These are phyloP conservation scores for Acronicta aceris DNA, from an alignment of 2,888 invertebrate species.

Conservation along the genomic window DNA sequence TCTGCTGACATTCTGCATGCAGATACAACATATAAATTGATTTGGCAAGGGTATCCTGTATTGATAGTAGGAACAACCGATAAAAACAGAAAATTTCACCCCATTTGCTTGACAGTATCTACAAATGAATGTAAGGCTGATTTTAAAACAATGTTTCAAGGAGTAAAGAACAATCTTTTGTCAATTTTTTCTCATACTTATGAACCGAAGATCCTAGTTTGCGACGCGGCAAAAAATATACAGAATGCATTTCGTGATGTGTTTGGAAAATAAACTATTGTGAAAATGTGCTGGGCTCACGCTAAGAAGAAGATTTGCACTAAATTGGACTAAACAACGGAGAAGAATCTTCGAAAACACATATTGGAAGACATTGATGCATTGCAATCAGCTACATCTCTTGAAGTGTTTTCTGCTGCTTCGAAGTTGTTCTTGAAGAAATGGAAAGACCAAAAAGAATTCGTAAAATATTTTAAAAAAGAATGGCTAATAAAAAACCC, in stretches of 20 bases:
- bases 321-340: conserved; percentile 14
- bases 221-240: conserved; percentile 1
- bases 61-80: conserved; percentile 27
- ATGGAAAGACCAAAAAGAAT: conserved; percentile 19
- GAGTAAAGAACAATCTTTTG: conserved; percentile 18
- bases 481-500: conserved; percentile 22
- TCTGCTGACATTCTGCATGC: conserved; percentile 13
- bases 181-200: background rate
- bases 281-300: conserved; percentile 18
- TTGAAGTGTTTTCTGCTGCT: conserved; percentile 9
- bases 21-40: conserved; percentile 22
- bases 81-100: conserved; percentile 30
- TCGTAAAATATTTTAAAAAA: conserved; percentile 19
- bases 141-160: conserved; percentile 25
- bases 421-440: too few relatives aligned
- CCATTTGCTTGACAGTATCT: conserved; percentile 30
- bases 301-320: conserved; percentile 12
- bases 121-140: conserved; percentile 26
- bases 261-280: conserved; percentile 8
- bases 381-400: conserved; percentile 12
- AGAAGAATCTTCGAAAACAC: conserved; percentile 12
- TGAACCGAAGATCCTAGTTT: background rate
- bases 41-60: conserved; percentile 31
- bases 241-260: too few relatives aligned
- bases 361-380: conserved; percentile 9